Conservation (phyloP, 2,797 vertebrate genomes). For the Brachyalestes nurse region DNA sequence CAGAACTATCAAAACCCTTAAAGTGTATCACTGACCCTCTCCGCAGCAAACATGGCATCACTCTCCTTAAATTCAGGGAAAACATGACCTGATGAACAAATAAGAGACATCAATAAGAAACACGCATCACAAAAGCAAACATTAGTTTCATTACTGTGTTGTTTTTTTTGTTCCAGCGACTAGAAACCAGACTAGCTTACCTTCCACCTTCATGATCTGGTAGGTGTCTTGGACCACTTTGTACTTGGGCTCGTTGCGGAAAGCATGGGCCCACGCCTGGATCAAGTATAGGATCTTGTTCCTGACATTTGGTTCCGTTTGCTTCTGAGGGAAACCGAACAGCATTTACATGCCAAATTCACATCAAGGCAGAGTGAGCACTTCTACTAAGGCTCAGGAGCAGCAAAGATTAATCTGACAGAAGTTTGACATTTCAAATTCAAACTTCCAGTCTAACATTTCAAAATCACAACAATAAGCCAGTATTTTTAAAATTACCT, state of each 20-base stretch:
- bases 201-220: slow-evolving; percentile 99
- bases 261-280: slow-evolving; percentile 97
- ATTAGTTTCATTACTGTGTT: background rate
- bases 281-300: slow-evolving; percentile 97
- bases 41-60: slow-evolving; percentile 97
- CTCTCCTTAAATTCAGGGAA: slow-evolving; percentile 99
- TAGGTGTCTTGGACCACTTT: slow-evolving; percentile 99
- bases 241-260: slow-evolving; percentile 98
- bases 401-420: background rate
- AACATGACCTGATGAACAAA: slow-evolving; percentile 82
- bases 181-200: slow-evolving; percentile 69
- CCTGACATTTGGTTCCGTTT: slow-evolving; percentile 92
- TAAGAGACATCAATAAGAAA: background rate
- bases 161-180: background rate
- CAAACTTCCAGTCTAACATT: background rate
- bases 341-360: background rate
- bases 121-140: background rate
- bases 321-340: slow-evolving; percentile 74
- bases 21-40: slow-evolving; percentile 83
- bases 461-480: background rate
- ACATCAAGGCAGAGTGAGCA: slow-evolving; percentile 10
- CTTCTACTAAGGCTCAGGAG: background rate
- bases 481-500: background rate
- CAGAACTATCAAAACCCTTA: background rate
- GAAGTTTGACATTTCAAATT: background rate